These are phyloP conservation scores for Conger conger DNA, from an alignment of 2,113 vertebrate species.

Conservation along the genomic window DNA sequence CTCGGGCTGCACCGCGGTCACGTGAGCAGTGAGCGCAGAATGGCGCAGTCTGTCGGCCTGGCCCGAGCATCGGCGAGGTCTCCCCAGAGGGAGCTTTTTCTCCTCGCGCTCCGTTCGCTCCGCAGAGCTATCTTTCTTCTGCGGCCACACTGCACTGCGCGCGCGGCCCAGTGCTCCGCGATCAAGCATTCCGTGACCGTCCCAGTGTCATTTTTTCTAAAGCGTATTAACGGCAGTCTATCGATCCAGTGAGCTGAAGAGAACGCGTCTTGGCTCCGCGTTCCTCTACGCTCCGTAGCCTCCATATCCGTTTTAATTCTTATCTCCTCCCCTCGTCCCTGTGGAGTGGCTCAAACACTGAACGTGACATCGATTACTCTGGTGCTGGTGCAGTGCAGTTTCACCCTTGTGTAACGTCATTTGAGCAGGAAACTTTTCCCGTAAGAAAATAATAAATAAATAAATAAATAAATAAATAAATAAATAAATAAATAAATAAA, in stretches of 20 bases:
- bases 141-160: constrained; percentile 8
- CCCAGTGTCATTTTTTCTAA: constrained; percentile 53
- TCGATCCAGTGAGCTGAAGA: constrained; percentile 45
- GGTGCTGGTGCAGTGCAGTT: constrained; percentile 56
- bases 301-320: background rate
- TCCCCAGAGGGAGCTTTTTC: background rate
- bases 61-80: background rate
- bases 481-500: constrained; percentile 57
- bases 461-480: too few relatives aligned
- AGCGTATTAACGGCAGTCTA: constrained; percentile 58
- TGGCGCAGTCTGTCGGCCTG: constrained; percentile 33
- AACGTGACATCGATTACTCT: constrained; percentile 59
- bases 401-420: constrained; percentile 27
- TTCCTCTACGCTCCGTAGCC: constrained; percentile 1
- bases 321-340: background rate
- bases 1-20: background rate
- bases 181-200: constrained; percentile 52
- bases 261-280: constrained; percentile 14
- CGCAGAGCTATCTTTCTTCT: background rate
- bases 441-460: background rate
- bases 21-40: constrained; percentile 16
- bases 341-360: constrained; percentile 35
- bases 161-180: constrained; percentile 23
- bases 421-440: constrained; percentile 39
- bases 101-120: constrained; percentile 16